phyloP scores from a whole-genome alignment of 2,888 invertebrate species.

The Troilus luridus region DNA sequence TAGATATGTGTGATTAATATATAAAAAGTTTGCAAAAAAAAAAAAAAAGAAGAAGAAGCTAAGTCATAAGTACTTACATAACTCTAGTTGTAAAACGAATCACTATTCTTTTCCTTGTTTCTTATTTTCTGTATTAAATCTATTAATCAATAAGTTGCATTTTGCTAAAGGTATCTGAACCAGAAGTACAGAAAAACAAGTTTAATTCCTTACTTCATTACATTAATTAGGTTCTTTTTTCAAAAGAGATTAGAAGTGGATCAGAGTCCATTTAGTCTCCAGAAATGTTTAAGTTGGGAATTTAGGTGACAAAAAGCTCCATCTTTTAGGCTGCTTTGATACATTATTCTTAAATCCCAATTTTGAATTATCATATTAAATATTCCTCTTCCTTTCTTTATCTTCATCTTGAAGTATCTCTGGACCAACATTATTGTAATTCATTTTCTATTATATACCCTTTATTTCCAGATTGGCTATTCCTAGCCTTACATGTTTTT shows the following conservation, averaged over 20 bases:
- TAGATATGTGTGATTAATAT: not conserved
- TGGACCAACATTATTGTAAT: not conserved
- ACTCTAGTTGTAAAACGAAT: not conserved
- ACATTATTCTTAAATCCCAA: no score
- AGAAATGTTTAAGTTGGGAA: no score
- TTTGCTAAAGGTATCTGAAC: not conserved
- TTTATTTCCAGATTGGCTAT: no score
- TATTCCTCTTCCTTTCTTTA: not conserved
- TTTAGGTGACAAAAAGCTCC: not conserved
- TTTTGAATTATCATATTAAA: not conserved
- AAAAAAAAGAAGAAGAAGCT: not conserved
- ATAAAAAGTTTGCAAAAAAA: not conserved
- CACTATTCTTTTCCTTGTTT: constrained; percentile 48
- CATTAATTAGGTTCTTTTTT: no score
- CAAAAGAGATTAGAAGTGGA: no score
- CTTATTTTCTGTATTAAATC: not conserved
- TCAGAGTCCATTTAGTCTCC: no score
- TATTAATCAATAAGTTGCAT: not conserved
- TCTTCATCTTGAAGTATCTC: not conserved
- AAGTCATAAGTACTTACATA: not conserved
- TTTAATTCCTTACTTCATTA: no score
- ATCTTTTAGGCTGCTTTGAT: no score
- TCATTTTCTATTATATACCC: no score
- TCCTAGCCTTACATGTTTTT: no score
- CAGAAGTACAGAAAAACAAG: no score